Evolutionary conservation across 1,140 invertebrate genomes (phyloP).

Genomic region (Zaprionus inermis): DNA sequence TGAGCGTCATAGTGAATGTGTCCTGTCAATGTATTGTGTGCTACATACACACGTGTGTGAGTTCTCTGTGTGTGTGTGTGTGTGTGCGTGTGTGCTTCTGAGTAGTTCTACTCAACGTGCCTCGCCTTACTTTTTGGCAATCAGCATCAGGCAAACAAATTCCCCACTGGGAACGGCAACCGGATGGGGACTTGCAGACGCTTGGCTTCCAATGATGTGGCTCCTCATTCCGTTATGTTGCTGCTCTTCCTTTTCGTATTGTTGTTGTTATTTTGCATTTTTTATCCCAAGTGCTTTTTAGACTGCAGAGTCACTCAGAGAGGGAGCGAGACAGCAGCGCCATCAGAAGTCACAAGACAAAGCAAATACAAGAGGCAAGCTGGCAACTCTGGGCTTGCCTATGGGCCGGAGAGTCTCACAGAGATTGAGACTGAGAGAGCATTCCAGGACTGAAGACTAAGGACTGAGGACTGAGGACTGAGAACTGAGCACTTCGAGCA

Average conservation of each 20-base stretch:
- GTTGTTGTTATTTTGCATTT: slow-evolving; percentile 64
- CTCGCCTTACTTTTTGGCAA: slow-evolving; percentile 63
- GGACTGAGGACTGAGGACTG: too few relatives aligned
- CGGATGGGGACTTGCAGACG: slow-evolving; percentile 8
- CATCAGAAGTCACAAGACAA: slow-evolving; percentile 33
- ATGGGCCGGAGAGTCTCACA: slow-evolving; percentile 4
- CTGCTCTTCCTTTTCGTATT: slow-evolving; percentile 16
- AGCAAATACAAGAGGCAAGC: slow-evolving; percentile 14
- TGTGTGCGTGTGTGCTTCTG: neutral
- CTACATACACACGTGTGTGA: neutral
- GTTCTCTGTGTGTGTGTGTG: neutral
- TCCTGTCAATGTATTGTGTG: slow-evolving; percentile 40
- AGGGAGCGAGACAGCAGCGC: slow-evolving; percentile 9
- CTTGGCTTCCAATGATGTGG: neutral
- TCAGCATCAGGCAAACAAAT: slow-evolving; percentile 67
- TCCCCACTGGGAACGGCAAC: slow-evolving; percentile 52
- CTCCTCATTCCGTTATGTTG: slow-evolving; percentile 26
- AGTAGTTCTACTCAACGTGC: slow-evolving; percentile 33
- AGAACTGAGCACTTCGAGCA: slow-evolving; percentile 6
- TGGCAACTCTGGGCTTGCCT: neutral
- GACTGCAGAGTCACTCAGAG: too few relatives aligned
- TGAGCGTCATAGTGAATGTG: slow-evolving; percentile 13
- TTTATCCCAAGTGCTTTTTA: too few relatives aligned
- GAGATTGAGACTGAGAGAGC: neutral
- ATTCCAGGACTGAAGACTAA: too few relatives aligned